A percentile compares a stretch with the other conserved stretches of the same genome.
Conservation (phyloP, 2,113 vertebrate species). For the Sterrhoptilus dennistouni region DNA sequence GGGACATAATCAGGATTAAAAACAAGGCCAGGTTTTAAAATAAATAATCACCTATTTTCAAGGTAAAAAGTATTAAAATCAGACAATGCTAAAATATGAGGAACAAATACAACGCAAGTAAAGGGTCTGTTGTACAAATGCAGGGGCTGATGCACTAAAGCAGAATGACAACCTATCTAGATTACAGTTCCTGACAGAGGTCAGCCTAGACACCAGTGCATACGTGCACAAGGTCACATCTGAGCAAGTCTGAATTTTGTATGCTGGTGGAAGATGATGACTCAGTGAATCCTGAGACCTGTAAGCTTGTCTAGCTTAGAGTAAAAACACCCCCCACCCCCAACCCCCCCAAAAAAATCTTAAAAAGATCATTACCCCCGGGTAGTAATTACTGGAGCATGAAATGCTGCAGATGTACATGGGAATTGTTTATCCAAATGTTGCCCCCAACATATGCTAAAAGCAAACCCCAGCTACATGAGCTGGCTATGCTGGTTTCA, state of each 20-base stretch:
- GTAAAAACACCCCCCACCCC: neutral
- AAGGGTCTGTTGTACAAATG: neutral
- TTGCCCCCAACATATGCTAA: neutral
- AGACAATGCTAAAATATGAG: neutral
- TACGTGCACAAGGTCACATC: neutral
- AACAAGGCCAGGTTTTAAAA: neutral
- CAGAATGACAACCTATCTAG: neutral
- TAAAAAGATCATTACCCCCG: neutral
- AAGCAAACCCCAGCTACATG: neutral
- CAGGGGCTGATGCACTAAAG: neutral
- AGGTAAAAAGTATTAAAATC: neutral
- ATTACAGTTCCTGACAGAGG: neutral
- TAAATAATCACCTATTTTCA: neutral
- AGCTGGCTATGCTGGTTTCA: neutral
- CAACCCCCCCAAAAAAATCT: neutral
- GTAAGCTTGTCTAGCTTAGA: neutral
- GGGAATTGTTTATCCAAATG: slow-evolving; percentile 9
- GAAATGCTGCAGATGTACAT: slow-evolving; percentile 13
- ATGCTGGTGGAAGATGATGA: neutral
- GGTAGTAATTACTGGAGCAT: slow-evolving; percentile 46
- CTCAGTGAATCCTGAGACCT: neutral
- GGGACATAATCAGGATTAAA: neutral
- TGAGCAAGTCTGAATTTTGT: neutral
- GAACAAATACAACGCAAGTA: neutral
- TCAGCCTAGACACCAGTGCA: neutral